A percentile compares a stretch with the other conserved stretches of the same genome.
Conservation (phyloP, 2,113 vertebrate genomes). For the Phrynosoma blainvillii region DNA sequence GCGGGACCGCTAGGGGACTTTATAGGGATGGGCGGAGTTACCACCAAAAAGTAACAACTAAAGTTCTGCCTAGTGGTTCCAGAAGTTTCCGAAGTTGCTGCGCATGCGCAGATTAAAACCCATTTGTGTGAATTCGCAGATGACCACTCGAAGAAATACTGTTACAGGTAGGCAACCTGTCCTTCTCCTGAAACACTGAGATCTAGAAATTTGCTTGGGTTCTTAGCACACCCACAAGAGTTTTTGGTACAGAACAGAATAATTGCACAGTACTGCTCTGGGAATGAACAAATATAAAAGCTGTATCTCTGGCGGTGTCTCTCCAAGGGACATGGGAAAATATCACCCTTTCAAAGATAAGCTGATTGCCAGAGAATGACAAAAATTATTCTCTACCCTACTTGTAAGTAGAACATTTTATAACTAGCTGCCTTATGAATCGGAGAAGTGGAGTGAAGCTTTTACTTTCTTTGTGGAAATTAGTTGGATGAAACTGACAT, state of each 20-base stretch:
- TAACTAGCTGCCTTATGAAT: conserved; percentile 3
- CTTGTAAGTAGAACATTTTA: rapidly evolving
- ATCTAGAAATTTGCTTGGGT: background rate
- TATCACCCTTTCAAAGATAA: background rate
- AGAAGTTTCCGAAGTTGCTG: too few relatives aligned
- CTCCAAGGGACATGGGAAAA: background rate
- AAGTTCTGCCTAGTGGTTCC: too few relatives aligned
- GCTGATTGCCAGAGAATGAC: background rate
- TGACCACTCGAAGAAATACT: too few relatives aligned
- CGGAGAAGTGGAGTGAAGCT: rapidly evolving
- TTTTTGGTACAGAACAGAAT: background rate
- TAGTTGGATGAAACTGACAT: background rate
- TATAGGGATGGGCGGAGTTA: too few relatives aligned
- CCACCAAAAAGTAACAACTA: too few relatives aligned
- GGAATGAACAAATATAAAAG: background rate
- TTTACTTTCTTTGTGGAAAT: conserved; percentile 12
- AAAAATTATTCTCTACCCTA: background rate
- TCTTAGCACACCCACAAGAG: background rate
- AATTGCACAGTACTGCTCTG: background rate
- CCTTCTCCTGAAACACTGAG: background rate
- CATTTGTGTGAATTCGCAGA: too few relatives aligned
- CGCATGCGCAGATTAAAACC: too few relatives aligned
- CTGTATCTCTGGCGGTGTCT: too few relatives aligned
- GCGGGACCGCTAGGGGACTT: too few relatives aligned
- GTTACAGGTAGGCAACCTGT: too few relatives aligned